Percentiles rank a stretch among this genome's conserved stretches.
These are phyloP conservation scores for Lepidothrix coronata DNA, from an alignment of 2,113 vertebrate genomes.

Conservation along the genomic window DNA sequence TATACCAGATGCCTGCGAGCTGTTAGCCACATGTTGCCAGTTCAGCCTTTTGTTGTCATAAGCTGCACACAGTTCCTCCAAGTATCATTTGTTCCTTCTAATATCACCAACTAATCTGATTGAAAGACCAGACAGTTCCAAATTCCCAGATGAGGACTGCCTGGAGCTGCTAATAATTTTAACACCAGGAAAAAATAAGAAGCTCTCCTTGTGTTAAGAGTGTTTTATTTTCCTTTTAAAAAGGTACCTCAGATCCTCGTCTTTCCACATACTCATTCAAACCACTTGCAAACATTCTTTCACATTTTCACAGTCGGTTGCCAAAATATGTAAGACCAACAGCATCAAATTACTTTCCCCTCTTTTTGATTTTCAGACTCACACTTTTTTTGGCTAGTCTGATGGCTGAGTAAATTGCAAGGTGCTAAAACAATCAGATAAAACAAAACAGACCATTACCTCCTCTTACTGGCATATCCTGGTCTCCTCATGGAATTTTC, in stretches of 20 bases:
- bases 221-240: constrained; percentile 37
- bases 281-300: constrained; percentile 32
- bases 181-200: constrained; percentile 45
- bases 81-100: not conserved
- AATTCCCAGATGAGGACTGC: constrained; percentile 11
- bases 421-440: constrained; percentile 39
- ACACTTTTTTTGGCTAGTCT: not conserved
- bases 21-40: constrained; percentile 2
- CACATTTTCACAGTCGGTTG: constrained; percentile 33
- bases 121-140: constrained; percentile 22
- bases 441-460: constrained; percentile 54
- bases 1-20: not conserved
- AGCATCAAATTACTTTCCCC: constrained; percentile 22
- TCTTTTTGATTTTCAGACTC: constrained; percentile 29
- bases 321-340: constrained; percentile 20
- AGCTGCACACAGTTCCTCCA: not conserved
- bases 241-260: not conserved
- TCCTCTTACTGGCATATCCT: constrained; percentile 24
- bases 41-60: constrained; percentile 19
- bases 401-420: constrained; percentile 46
- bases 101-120: not conserved
- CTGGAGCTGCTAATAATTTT: constrained; percentile 43
- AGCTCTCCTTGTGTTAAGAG: not conserved
- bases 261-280: constrained; percentile 12
- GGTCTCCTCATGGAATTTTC: not conserved